These are phyloP conservation scores for Formica selysi DNA, from an alignment of 1,140 invertebrate species.

Conservation along the genomic window DNA sequence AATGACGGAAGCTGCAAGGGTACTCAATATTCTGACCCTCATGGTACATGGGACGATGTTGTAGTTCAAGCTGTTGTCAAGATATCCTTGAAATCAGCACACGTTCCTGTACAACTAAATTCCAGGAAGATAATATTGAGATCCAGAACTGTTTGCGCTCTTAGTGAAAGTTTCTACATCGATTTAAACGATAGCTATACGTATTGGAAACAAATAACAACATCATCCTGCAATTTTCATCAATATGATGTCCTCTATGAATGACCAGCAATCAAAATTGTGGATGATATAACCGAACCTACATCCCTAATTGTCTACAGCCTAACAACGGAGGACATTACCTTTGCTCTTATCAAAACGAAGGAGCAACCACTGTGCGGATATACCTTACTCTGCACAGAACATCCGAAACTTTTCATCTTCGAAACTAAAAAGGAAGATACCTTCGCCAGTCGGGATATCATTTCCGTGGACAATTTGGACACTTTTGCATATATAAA, in stretches of 20 bases:
- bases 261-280: constrained; percentile 26
- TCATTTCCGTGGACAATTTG: neutral
- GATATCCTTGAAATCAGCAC: neutral
- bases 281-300: too few relatives aligned
- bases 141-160: too few relatives aligned
- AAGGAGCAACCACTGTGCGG: neutral
- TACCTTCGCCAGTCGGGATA: neutral
- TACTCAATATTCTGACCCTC: neutral
- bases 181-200: too few relatives aligned
- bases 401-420: constrained; percentile 71
- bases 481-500: constrained; percentile 13
- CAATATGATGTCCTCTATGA: constrained; percentile 51
- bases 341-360: constrained; percentile 41
- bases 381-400: constrained; percentile 29
- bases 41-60: neutral
- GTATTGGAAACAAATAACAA: too few relatives aligned
- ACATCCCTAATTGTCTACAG: neutral
- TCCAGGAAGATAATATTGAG: too few relatives aligned
- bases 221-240: neutral
- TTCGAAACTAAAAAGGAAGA: constrained; percentile 46
- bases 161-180: too few relatives aligned
- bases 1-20: neutral
- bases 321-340: constrained; percentile 27
- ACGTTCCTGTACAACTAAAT: neutral
- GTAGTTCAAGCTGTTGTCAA: neutral